A percentile compares a stretch with the other conserved stretches of the same genome.
These are phyloP conservation scores for Eolophus roseicapilla DNA, from an alignment of 2,113 vertebrate species.

Conservation along the genomic window DNA sequence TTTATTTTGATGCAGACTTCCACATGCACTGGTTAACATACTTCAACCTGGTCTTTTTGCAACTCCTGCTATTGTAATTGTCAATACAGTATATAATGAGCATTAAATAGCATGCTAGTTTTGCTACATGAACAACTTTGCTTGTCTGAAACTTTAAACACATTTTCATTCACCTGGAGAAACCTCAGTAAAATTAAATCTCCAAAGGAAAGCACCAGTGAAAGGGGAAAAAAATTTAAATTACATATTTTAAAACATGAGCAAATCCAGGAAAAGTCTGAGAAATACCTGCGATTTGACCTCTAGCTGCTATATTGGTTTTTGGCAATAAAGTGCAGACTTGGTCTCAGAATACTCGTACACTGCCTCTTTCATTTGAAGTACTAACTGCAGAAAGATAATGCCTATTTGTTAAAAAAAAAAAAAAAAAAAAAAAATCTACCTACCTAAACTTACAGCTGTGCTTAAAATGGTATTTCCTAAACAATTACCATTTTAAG, in stretches of 20 bases:
- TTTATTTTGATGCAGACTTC: neutral
- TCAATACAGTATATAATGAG: neutral
- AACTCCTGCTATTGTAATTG: neutral
- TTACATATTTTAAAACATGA: neutral
- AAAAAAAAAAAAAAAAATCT: neutral
- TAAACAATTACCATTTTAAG: neutral
- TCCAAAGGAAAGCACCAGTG: neutral
- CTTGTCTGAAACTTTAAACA: neutral
- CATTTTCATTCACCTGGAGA: neutral
- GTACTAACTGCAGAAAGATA: neutral
- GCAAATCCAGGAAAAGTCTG: constrained; percentile 9
- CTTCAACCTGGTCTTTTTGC: neutral
- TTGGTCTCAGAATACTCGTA: neutral
- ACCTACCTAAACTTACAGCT: neutral
- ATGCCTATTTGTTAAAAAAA: neutral
- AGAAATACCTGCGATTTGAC: neutral
- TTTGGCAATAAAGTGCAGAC: neutral
- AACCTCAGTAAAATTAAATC: neutral
- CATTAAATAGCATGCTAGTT: neutral
- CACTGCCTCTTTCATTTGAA: neutral
- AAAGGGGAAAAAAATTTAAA: neutral
- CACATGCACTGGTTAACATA: neutral
- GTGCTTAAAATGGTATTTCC: constrained; percentile 11
- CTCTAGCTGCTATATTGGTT: neutral
- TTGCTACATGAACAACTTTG: neutral